phyloP scores from a whole-genome alignment of 2,888 invertebrate genomes.

The Physocephala rufipes region DNA sequence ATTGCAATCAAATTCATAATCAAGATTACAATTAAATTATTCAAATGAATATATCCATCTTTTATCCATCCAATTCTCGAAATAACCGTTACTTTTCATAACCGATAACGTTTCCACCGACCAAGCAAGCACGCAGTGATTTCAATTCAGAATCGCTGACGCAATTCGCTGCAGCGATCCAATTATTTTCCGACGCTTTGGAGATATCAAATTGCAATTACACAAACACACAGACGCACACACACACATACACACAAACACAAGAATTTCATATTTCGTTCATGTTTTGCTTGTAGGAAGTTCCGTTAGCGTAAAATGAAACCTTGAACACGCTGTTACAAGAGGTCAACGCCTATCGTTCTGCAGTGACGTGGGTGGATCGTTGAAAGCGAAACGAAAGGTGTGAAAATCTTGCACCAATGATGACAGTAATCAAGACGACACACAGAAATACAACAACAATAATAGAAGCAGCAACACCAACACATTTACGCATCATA shows the following conservation, averaged over 20 bases:
- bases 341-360: constrained; percentile 20
- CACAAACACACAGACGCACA: too few species aligned
- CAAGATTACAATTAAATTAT: too few species aligned
- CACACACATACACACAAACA: background rate
- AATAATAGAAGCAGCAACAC: constrained; percentile 8
- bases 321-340: constrained; percentile 3
- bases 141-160: background rate
- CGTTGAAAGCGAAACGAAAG: background rate
- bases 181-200: constrained; percentile 1
- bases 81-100: too few species aligned
- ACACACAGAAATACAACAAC: constrained; percentile 22
- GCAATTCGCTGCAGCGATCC: constrained; percentile 3
- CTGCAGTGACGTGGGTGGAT: background rate
- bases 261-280: background rate
- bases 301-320: background rate
- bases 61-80: too few species aligned
- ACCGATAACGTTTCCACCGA: too few species aligned
- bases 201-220: background rate
- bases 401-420: background rate
- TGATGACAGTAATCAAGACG: constrained; percentile 20
- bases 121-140: too few species aligned
- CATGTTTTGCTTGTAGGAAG: background rate
- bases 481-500: background rate
- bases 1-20: too few species aligned
- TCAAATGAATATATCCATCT: too few species aligned